Percentiles rank a stretch among this genome's conserved stretches.
These are phyloP conservation scores for Bombus waltoni DNA, from an alignment of 1,140 invertebrate genomes.

Conservation along the genomic window DNA sequence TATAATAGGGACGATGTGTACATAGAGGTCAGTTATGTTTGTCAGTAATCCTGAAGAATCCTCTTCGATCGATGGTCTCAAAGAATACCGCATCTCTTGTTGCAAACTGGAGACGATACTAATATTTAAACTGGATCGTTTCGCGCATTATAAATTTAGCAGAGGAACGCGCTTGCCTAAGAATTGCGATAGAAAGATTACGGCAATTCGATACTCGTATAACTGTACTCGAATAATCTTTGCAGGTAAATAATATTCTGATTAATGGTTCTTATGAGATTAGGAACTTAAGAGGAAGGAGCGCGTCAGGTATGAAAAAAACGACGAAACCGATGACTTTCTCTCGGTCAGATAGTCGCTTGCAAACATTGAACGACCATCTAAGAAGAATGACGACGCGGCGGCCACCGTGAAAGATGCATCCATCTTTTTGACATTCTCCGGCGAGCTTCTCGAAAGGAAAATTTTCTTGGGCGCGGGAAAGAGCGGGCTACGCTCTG, in stretches of 20 bases:
- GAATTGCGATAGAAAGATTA: neutral
- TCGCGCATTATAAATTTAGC: neutral
- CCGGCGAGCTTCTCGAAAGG: neutral
- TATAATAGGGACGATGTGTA: too few relatives aligned
- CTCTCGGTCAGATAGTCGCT: neutral
- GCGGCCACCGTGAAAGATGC: neutral
- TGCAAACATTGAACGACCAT: neutral
- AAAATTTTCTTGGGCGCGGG: slow-evolving; percentile 32
- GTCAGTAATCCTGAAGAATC: too few relatives aligned
- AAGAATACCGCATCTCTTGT: too few relatives aligned
- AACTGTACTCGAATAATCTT: neutral
- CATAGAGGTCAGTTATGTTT: too few relatives aligned
- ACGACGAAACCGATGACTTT: neutral
- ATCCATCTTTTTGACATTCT: slow-evolving; percentile 57
- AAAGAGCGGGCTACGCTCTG: slow-evolving; percentile 1
- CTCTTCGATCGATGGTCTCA: too few relatives aligned
- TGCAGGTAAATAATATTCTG: neutral
- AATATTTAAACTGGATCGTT: too few relatives aligned
- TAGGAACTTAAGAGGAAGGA: too few relatives aligned
- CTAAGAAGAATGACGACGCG: neutral
- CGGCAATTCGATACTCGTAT: neutral
- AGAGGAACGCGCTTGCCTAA: neutral
- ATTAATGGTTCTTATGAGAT: neutral
- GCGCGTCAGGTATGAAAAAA: neutral
- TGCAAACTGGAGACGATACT: too few relatives aligned